phyloP scores from a whole-genome alignment of 37 sponge, comb jelly and placozoan species.

The Oscarella lobularis region DNA sequence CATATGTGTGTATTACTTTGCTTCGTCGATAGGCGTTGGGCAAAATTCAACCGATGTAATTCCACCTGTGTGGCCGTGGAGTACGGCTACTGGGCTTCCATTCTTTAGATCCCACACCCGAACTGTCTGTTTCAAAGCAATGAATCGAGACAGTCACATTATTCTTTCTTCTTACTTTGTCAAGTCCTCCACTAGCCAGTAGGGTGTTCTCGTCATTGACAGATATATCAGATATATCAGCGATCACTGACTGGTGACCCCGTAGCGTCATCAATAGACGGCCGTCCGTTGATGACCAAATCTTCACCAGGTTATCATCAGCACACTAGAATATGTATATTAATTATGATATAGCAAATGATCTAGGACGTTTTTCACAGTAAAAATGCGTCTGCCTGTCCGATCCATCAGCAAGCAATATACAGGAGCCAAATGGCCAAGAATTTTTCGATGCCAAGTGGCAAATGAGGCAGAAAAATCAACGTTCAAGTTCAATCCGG shows the following conservation, averaged over 20 bases:
- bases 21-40: not conserved
- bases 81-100: conserved; percentile 36
- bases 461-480: too few relatives aligned
- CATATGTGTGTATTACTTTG: too few relatives aligned
- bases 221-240: conserved; percentile 66
- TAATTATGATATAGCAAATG: too few relatives aligned
- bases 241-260: conserved; percentile 53
- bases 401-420: conserved; percentile 58
- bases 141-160: not conserved
- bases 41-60: conserved; percentile 62
- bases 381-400: conserved; percentile 54
- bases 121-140: conserved; percentile 9
- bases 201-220: conserved; percentile 54
- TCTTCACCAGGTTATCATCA: conserved; percentile 66
- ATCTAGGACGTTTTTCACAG: conserved; percentile 26
- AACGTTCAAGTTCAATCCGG: too few relatives aligned
- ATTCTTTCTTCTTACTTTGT: conserved; percentile 20
- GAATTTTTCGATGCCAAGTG: conserved; percentile 23
- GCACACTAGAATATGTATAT: conserved; percentile 43
- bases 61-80: conserved; percentile 46
- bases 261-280: conserved; percentile 53
- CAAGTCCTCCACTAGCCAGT: conserved; percentile 61
- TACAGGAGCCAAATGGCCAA: conserved; percentile 64
- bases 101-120: conserved; percentile 65
- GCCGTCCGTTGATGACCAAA: conserved; percentile 53